These are phyloP conservation scores for Archips crataeganus DNA, from an alignment of 2,888 invertebrate genomes.

Conservation along the genomic window DNA sequence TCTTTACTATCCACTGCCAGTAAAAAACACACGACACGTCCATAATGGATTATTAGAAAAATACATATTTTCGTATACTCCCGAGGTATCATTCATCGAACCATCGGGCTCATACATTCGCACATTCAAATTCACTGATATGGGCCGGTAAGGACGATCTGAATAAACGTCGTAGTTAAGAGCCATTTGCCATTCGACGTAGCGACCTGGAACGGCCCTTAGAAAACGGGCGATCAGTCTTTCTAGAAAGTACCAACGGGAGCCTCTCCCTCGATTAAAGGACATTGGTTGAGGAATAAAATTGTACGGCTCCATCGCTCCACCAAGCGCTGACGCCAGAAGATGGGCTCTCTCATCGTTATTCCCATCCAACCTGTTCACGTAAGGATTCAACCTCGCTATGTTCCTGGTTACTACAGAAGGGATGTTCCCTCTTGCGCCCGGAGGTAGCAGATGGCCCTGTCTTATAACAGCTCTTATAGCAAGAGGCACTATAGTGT, in stretches of 20 bases:
- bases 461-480: conserved; percentile 35
- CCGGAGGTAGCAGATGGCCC: conserved; percentile 17
- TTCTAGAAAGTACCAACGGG: conserved; percentile 38
- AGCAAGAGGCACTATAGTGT: conserved; percentile 18
- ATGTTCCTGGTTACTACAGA: neutral
- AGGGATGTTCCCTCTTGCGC: conserved; percentile 4
- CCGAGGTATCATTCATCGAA: neutral
- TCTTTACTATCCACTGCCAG: neutral
- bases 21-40: conserved; percentile 27
- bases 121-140: conserved; percentile 25
- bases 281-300: conserved; percentile 36
- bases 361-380: conserved; percentile 4
- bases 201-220: conserved; percentile 4
- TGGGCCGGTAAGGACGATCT: conserved; percentile 26
- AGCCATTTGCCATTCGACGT: conserved; percentile 36
- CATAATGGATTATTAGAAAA: conserved; percentile 39
- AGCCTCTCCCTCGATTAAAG: conserved; percentile 32
- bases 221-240: conserved; percentile 23
- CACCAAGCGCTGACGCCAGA: conserved; percentile 1
- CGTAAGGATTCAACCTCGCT: neutral
- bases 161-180: conserved; percentile 31
- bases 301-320: conserved; percentile 31
- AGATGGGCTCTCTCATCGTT: conserved; percentile 6
- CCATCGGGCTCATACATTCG: conserved; percentile 34
- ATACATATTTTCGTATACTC: conserved; percentile 28